Evolutionary conservation across 2,797 vertebrate species (phyloP).

Genomic region (Gouania willdenowi): DNA sequence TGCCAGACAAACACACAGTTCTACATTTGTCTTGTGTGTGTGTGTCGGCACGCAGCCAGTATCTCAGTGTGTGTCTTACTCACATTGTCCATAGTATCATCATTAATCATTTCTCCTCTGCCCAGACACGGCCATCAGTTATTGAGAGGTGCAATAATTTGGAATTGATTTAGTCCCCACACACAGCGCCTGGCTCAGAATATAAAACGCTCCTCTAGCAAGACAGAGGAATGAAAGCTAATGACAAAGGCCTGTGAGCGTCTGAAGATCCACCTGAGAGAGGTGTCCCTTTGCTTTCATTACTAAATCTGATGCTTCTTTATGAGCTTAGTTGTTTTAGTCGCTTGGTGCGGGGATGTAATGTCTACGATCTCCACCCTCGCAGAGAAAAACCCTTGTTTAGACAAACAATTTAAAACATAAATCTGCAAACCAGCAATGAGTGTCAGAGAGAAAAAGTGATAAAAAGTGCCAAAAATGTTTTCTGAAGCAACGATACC

Average conservation of each 20-base stretch:
- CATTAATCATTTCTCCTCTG: constrained; percentile 70
- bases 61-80: constrained; percentile 64
- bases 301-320: too few relatives aligned
- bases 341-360: too few relatives aligned
- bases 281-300: constrained; percentile 19
- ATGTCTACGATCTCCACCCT: too few relatives aligned
- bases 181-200: constrained; percentile 37
- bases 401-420: too few relatives aligned
- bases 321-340: too few relatives aligned
- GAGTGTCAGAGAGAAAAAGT: too few relatives aligned
- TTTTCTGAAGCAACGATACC: too few relatives aligned
- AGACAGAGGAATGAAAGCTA: constrained; percentile 47
- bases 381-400: too few relatives aligned
- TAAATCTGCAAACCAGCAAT: too few relatives aligned
- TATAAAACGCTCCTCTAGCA: constrained; percentile 48
- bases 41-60: constrained; percentile 38
- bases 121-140: constrained; percentile 69
- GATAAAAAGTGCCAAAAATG: too few relatives aligned
- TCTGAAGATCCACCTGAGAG: constrained; percentile 25
- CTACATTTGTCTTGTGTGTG: constrained; percentile 9
- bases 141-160: constrained; percentile 75
- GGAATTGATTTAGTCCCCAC: constrained; percentile 72
- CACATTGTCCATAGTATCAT: constrained; percentile 68
- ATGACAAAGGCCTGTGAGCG: constrained; percentile 52
- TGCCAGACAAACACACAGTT: constrained; percentile 11